phyloP scores from a whole-genome alignment of 2,113 vertebrate genomes.

The Zapornia atra region DNA sequence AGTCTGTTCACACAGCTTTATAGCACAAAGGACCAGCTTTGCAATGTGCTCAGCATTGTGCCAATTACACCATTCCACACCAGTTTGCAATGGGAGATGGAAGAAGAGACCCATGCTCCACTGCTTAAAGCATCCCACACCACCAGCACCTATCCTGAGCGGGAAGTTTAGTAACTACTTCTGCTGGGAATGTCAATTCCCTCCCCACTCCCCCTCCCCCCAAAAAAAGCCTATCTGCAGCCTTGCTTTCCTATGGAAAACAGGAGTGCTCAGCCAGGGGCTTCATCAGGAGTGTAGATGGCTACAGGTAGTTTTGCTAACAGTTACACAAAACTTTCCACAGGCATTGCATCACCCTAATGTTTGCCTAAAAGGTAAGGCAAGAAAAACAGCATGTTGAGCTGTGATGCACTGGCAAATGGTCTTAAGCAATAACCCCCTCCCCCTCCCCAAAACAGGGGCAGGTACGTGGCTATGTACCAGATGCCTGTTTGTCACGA shows the following conservation, averaged over 20 bases:
- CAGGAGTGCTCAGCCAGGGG: background rate
- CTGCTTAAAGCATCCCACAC: background rate
- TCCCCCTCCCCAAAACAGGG: background rate
- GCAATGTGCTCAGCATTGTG: rapidly evolving
- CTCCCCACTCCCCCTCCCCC: too few relatives aligned
- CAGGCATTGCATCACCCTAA: background rate
- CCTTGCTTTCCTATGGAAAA: background rate
- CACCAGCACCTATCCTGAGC: background rate
- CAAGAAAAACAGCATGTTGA: background rate
- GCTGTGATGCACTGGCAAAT: background rate
- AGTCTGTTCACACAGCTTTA: background rate
- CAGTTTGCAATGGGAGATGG: background rate
- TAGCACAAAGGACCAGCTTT: background rate
- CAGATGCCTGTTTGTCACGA: background rate
- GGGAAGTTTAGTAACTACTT: background rate
- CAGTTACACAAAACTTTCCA: background rate
- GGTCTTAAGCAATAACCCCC: background rate
- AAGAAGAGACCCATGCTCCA: background rate
- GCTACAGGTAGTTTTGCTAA: background rate
- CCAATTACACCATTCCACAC: background rate
- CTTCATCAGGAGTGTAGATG: background rate
- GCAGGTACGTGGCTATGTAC: background rate
- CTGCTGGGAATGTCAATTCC: background rate
- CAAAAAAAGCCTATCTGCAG: background rate
- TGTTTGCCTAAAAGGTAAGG: background rate